phyloP scores from a whole-genome alignment of 2,113 vertebrate genomes.

The Cheilinus undulatus region DNA sequence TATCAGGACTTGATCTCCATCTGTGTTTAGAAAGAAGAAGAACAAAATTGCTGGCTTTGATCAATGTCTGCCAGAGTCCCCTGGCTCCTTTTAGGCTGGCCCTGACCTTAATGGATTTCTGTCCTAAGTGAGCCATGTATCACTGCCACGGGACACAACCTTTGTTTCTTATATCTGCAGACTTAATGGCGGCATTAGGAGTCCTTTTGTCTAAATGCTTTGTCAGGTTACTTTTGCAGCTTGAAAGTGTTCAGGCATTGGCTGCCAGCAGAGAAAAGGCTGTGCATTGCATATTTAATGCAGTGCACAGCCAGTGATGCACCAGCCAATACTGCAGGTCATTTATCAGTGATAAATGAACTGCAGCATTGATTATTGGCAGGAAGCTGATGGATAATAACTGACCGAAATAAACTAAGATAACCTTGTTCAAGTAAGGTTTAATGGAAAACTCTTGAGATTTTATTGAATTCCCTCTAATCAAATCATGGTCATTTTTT shows the following conservation, averaged over 20 bases:
- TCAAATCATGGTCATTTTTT: too few relatives aligned
- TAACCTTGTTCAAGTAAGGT: conserved; percentile 20
- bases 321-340: too few relatives aligned
- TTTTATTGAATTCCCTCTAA: conserved; percentile 18
- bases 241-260: conserved; percentile 2
- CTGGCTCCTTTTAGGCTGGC: conserved; percentile 13
- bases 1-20: background rate
- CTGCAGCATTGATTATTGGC: conserved; percentile 44
- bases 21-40: background rate
- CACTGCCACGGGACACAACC: background rate
- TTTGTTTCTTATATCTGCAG: conserved; percentile 3
- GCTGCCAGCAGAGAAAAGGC: background rate
- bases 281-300: conserved; percentile 58
- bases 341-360: conserved; percentile 53
- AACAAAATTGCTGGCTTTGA: conserved; percentile 4
- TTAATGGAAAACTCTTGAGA: conserved; percentile 28
- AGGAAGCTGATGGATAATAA: conserved; percentile 21
- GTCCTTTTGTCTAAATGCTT: conserved; percentile 19
- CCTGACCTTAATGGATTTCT: conserved; percentile 31
- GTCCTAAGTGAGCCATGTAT: background rate
- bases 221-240: conserved; percentile 3
- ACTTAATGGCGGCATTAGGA: background rate
- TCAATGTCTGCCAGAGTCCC: conserved; percentile 37
- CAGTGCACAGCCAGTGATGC: too few relatives aligned
- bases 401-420: conserved; percentile 23